A percentile compares a stretch with the other conserved stretches of the same genome.
Conservation (phyloP, 2,888 invertebrate genomes). For the Ornithoptera priamus region DNA sequence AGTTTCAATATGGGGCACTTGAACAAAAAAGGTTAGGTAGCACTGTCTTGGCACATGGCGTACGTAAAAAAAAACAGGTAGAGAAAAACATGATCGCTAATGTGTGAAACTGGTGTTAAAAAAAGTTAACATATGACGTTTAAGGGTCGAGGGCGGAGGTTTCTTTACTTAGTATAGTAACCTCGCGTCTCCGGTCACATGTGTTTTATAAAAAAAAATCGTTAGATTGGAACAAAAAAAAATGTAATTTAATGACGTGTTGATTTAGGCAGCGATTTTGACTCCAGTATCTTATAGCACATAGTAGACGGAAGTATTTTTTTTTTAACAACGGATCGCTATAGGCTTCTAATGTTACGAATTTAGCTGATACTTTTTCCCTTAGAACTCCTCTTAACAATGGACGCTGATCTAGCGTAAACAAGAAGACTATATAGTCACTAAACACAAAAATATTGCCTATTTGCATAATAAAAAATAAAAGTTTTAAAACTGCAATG, state of each 20-base stretch:
- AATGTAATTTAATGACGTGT: background rate
- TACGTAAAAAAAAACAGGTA: constrained; percentile 56
- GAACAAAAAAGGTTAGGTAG: too few species aligned
- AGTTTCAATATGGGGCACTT: too few species aligned
- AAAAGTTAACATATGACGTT: constrained; percentile 38
- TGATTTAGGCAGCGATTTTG: constrained; percentile 2
- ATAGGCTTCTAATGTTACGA: background rate
- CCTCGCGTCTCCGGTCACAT: constrained; percentile 1
- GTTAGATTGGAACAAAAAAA: background rate
- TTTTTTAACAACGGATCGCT: background rate
- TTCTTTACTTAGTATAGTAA: constrained; percentile 14
- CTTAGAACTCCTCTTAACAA: too few species aligned
- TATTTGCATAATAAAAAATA: too few species aligned
- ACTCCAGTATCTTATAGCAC: background rate
- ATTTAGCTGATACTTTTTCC: background rate
- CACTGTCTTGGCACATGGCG: constrained; percentile 18
- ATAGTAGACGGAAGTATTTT: background rate
- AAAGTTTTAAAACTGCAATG: too few species aligned
- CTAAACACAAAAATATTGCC: too few species aligned
- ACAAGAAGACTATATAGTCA: too few species aligned
- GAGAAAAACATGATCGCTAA: constrained; percentile 46
- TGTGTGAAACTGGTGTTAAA: constrained; percentile 34
- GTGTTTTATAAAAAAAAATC: background rate
- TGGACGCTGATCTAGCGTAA: too few species aligned
- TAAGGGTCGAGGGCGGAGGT: constrained; percentile 16